phyloP scores from a whole-genome alignment of 1,140 invertebrate species.

The Conus betulinus region DNA sequence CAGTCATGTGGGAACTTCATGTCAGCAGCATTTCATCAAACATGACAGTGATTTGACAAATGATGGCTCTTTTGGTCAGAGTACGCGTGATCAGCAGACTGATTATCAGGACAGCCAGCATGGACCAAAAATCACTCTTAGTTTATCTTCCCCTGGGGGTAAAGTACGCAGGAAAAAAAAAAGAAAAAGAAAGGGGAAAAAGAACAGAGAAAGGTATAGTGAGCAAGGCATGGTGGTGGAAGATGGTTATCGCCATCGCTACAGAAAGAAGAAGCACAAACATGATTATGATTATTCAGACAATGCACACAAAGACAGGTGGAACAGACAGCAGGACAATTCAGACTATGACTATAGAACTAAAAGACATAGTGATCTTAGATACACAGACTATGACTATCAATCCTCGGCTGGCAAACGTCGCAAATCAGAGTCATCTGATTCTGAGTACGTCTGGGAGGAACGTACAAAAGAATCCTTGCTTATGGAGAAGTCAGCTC shows the following conservation, averaged over 20 bases:
- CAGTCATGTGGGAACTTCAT: background rate
- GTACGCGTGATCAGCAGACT: background rate
- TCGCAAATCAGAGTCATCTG: conserved; percentile 5
- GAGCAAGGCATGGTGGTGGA: background rate
- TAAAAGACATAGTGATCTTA: background rate
- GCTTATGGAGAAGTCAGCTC: background rate
- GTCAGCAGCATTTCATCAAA: background rate
- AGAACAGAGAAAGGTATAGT: conserved; percentile 7
- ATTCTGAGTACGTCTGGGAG: conserved; percentile 55
- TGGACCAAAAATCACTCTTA: background rate
- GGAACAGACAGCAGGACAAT: background rate
- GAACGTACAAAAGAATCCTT: conserved; percentile 25
- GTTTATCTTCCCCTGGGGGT: conserved; percentile 2
- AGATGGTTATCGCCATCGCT: background rate
- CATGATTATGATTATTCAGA: conserved; percentile 8
- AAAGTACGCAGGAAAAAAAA: conserved; percentile 54
- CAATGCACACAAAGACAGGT: background rate
- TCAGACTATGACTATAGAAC: background rate
- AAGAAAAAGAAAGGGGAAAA: conserved; percentile 56
- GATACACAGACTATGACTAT: conserved; percentile 29
- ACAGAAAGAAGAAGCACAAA: conserved; percentile 15
- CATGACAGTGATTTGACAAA: background rate
- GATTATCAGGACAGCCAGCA: background rate
- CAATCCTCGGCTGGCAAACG: background rate
- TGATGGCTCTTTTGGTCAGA: background rate